Evolutionary conservation across 2,888 invertebrate genomes (phyloP).

Genomic region (Chaetogeoica ovagalla): DNA sequence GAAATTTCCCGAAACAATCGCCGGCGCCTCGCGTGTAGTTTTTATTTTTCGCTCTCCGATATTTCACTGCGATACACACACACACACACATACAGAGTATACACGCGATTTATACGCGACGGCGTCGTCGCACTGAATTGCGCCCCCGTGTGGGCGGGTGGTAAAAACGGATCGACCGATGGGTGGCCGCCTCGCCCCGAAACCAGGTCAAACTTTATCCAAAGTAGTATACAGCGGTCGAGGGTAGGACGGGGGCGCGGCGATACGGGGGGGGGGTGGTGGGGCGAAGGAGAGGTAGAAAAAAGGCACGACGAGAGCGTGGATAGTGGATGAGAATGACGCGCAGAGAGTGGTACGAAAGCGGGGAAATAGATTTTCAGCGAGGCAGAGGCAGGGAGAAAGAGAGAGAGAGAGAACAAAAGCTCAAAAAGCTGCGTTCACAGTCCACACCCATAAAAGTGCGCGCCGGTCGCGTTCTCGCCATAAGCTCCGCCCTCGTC

Average conservation of each 20-base stretch:
- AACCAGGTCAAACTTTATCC: constrained; percentile 53
- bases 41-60: no score
- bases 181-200: constrained; percentile 51
- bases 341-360: not conserved
- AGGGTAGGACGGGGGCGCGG: not conserved
- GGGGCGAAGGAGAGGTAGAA: not conserved
- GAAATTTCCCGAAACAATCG: no score
- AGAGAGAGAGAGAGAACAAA: constrained; percentile 23
- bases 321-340: not conserved
- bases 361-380: not conserved
- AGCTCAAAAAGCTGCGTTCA: constrained; percentile 48
- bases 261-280: not conserved
- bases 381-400: not conserved
- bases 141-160: constrained; percentile 44
- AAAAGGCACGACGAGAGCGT: constrained; percentile 30
- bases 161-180: constrained; percentile 52
- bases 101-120: no score
- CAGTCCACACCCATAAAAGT: constrained; percentile 53
- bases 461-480: constrained; percentile 42
- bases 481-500: constrained; percentile 35
- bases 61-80: no score
- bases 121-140: not conserved
- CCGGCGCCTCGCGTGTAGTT: no score
- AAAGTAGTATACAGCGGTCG: constrained; percentile 33
- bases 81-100: no score